Evolutionary conservation across 2,113 vertebrate genomes (phyloP), one percentile per base, ranked within the genome.

Genomic region (Hemibagrus wyckioides): DNA sequence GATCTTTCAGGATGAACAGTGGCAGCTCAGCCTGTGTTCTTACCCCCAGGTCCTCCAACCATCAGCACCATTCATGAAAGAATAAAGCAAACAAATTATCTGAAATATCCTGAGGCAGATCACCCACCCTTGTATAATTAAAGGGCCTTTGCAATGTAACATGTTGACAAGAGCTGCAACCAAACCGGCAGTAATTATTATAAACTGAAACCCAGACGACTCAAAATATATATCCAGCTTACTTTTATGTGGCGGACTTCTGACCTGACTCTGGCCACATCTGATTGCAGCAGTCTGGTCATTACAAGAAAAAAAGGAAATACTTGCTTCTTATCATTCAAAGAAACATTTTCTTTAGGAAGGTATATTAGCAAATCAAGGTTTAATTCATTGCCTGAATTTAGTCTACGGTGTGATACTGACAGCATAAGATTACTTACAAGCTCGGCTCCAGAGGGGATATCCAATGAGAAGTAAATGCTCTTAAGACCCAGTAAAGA

Each of bases 381-480:
- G 6, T 48, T 57, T 54, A 10, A 67, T 33, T 79, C 28, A 15
- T 56, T 77, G 44, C n/a, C 19, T 80, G n/a, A 59, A 48, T 19
- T 52, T 8, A 28, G n/a, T 54, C 76, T n/a, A 77, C 48, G 54
- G 36, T 41, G 2, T 67, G 39, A 65, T 80, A 39, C 41, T 21
- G 69, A 77, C 50, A 7, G 9, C 30, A 76, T 36, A 39, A 39
- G 28, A 57, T 14, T 69, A 80, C 73, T 85, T n/a, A 88, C 89
- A 83, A 63, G 41, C 52, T 33, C 3, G 52, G 41, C 52, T 83
- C 61, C 52, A 83, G 39, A 52, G 48, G 56, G 19, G 33, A 65
- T 79, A 85, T 73, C 33, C 69, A 87, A 67, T 36, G 28, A 86
- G 50, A 87, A 80, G 59, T 65, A 15, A 71, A 69, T 80, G 73